Conservation (phyloP, 2,113 vertebrate species). For the Collichthys lucidus region DNA sequence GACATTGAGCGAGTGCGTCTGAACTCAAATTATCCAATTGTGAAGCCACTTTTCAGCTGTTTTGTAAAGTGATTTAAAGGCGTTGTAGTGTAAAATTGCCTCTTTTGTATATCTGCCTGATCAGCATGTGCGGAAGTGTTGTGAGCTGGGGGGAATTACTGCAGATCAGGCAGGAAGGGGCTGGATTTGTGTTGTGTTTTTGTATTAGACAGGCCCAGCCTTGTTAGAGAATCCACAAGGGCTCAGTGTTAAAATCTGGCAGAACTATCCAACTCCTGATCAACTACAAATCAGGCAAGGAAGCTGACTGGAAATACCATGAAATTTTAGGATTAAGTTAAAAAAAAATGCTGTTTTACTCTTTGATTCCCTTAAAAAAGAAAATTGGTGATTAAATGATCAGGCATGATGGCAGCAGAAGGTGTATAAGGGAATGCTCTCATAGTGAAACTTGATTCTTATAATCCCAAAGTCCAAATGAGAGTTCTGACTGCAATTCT, state of each 20-base stretch:
- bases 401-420: conserved; percentile 35
- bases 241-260: conserved; percentile 72
- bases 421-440: conserved; percentile 42
- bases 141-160: conserved; percentile 63
- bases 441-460: conserved; percentile 54
- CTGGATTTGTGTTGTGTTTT: conserved; percentile 67
- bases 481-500: conserved; percentile 15
- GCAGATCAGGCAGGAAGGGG: conserved; percentile 64
- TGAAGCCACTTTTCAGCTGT: background rate
- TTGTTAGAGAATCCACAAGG: conserved; percentile 75
- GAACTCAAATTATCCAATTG: conserved; percentile 4
- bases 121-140: conserved; percentile 54
- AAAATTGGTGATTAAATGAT: too few relatives aligned
- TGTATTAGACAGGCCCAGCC: conserved; percentile 69
- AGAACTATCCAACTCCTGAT: conserved; percentile 62
- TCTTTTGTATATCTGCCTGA: conserved; percentile 20
- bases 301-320: conserved; percentile 44
- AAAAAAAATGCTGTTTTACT: conserved; percentile 52
- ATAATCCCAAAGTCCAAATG: conserved; percentile 65
- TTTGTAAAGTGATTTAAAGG: conserved; percentile 5
- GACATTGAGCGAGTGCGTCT: too few relatives aligned
- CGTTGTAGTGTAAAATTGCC: conserved; percentile 13
- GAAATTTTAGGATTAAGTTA: conserved; percentile 54
- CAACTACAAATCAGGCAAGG: conserved; percentile 54
- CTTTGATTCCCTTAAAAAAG: too few relatives aligned